A percentile compares a stretch with the other conserved stretches of the same genome.
phyloP scores from a whole-genome alignment of 2,113 vertebrate genomes.

The Lota lota region DNA sequence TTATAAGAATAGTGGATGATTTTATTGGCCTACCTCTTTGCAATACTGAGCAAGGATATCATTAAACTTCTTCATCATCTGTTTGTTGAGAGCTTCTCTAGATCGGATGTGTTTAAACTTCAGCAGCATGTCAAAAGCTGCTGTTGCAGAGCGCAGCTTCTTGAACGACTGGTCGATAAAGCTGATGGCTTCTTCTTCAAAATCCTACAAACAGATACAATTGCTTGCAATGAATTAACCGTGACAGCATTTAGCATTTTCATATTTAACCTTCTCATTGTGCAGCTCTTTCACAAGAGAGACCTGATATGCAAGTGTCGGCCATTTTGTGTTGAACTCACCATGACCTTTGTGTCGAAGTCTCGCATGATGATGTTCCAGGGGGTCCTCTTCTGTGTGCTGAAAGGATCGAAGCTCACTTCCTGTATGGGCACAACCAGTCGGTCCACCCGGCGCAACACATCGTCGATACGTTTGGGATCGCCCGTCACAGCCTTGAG shows the following conservation, averaged over 20 bases:
- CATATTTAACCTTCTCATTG: no score
- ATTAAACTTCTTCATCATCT: conserved; percentile 87
- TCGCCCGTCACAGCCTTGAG: conserved; percentile 83
- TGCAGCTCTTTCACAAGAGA: not conserved
- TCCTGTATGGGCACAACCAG: conserved; percentile 79
- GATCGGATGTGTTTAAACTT: conserved; percentile 84
- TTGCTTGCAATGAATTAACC: not conserved
- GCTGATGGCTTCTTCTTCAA: conserved; percentile 84
- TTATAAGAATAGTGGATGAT: no score
- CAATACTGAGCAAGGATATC: conserved; percentile 83
- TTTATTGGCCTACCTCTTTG: conserved; percentile 83
- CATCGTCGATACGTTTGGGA: conserved; percentile 76
- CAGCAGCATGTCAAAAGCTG: conserved; percentile 86
- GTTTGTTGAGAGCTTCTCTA: conserved; percentile 80
- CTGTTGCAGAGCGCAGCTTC: conserved; percentile 83
- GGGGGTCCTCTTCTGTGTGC: conserved; percentile 59
- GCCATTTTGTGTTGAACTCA: conserved; percentile 48
- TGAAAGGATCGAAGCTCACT: conserved; percentile 83
- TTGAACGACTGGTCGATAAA: conserved; percentile 91
- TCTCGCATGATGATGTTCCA: conserved; percentile 85
- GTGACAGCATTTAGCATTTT: not conserved
- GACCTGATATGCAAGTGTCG: not conserved
- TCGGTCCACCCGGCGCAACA: conserved; percentile 75
- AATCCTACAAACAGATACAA: conserved; percentile 69
- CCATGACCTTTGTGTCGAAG: conserved; percentile 80